phyloP scores from a whole-genome alignment of 2,797 vertebrate species.

The Megalops cyprinoides region DNA sequence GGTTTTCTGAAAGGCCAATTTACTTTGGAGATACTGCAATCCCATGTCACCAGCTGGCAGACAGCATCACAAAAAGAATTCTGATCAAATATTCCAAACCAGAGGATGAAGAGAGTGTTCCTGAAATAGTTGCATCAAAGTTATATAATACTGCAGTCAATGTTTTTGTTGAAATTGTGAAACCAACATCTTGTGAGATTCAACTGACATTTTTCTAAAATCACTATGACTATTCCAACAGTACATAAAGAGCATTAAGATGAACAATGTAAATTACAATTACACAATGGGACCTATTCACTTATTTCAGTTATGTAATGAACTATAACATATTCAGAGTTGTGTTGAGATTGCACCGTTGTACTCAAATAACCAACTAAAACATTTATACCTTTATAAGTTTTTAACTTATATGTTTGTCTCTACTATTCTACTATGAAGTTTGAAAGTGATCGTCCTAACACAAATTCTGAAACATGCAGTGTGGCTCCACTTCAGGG shows the following conservation, averaged over 20 bases:
- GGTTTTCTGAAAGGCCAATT: conserved; percentile 22
- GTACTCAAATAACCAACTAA: too few relatives aligned
- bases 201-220: not conserved
- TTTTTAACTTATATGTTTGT: not conserved
- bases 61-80: conserved; percentile 24
- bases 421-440: not conserved
- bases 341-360: not conserved
- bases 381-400: too few relatives aligned
- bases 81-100: conserved; percentile 23
- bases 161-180: not conserved
- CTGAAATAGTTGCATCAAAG: not conserved
- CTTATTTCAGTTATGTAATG: not conserved
- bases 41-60: conserved; percentile 31
- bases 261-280: not conserved
- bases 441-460: not conserved
- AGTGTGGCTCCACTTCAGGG: not conserved
- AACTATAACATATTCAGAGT: not conserved
- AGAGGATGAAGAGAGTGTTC: not conserved
- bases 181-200: not conserved
- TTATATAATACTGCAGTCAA: not conserved
- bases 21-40: conserved; percentile 23
- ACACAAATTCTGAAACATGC: not conserved
- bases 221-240: not conserved
- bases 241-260: not conserved
- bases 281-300: not conserved